These are phyloP conservation scores for Periplaneta americana DNA, from an alignment of 1,140 invertebrate species.

Conservation along the genomic window DNA sequence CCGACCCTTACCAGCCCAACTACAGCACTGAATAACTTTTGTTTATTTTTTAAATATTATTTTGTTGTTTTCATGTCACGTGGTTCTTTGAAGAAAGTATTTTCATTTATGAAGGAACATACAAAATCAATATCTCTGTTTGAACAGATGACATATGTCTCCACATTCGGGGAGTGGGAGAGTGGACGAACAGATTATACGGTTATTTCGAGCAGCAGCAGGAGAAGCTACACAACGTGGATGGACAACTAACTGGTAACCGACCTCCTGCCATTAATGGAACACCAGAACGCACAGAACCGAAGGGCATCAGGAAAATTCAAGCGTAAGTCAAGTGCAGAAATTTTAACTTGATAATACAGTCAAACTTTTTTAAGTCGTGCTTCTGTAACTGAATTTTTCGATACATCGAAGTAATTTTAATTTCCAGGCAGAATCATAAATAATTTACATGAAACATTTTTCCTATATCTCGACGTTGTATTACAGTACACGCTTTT, in stretches of 20 bases:
- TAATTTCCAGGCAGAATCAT: too few species aligned
- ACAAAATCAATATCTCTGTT: neutral
- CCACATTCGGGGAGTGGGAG: conserved; percentile 87
- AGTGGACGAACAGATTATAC: conserved; percentile 91
- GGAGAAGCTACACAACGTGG: conserved; percentile 57
- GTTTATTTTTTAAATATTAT: too few species aligned
- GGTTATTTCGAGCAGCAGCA: conserved; percentile 82
- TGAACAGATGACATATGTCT: conserved; percentile 82
- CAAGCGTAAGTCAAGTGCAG: conserved; percentile 33
- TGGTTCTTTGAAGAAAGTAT: neutral
- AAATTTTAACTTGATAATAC: neutral
- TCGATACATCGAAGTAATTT: too few species aligned
- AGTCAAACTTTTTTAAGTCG: too few species aligned
- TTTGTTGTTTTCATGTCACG: neutral
- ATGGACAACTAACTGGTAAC: conserved; percentile 38
- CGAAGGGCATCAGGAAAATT: conserved; percentile 36
- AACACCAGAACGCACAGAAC: neutral
- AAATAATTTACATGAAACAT: too few species aligned
- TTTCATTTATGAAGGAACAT: neutral
- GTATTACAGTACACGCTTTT: too few species aligned
- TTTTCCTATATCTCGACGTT: too few species aligned
- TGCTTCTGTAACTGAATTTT: too few species aligned
- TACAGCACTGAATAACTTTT: too few species aligned
- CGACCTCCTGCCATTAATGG: conserved; percentile 9
- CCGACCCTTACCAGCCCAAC: too few species aligned